These are phyloP conservation scores for Epinotia demarniana DNA, from an alignment of 2,888 invertebrate species.

Conservation along the genomic window DNA sequence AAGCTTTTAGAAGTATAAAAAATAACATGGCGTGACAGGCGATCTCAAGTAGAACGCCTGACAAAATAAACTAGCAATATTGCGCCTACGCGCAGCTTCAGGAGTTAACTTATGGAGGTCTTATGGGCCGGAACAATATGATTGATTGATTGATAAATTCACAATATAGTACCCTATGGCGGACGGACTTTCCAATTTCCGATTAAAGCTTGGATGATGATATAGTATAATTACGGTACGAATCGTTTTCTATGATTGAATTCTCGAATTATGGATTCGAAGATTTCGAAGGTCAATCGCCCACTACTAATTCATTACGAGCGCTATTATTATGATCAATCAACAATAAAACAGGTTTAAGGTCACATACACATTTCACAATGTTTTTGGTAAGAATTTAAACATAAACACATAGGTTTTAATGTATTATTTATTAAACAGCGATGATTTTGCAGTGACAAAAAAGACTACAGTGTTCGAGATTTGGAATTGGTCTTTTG, in stretches of 20 bases:
- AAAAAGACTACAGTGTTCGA: too few species aligned
- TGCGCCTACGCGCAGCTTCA: too few species aligned
- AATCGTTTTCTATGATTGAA: constrained; percentile 4
- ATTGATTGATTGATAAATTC: too few species aligned
- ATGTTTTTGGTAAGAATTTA: background rate
- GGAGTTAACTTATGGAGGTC: too few species aligned
- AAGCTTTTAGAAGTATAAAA: too few species aligned
- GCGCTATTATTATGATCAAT: background rate
- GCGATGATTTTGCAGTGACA: background rate
- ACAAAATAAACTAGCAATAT: too few species aligned
- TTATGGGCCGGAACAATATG: too few species aligned
- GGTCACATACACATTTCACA: background rate
- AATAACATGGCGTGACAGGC: too few species aligned
- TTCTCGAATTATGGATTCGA: background rate
- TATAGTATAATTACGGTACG: constrained; percentile 1
- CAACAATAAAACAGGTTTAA: background rate
- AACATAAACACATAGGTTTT: background rate
- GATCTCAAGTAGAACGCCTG: too few species aligned
- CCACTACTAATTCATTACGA: background rate
- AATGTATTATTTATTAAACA: background rate
- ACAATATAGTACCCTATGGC: background rate
- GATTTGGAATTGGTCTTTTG: too few species aligned
- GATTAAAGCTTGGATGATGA: background rate
- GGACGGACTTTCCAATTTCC: background rate
- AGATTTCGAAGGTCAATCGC: background rate